These are phyloP conservation scores for Heliornis fulica DNA, from an alignment of 2,113 vertebrate genomes.

Conservation along the genomic window DNA sequence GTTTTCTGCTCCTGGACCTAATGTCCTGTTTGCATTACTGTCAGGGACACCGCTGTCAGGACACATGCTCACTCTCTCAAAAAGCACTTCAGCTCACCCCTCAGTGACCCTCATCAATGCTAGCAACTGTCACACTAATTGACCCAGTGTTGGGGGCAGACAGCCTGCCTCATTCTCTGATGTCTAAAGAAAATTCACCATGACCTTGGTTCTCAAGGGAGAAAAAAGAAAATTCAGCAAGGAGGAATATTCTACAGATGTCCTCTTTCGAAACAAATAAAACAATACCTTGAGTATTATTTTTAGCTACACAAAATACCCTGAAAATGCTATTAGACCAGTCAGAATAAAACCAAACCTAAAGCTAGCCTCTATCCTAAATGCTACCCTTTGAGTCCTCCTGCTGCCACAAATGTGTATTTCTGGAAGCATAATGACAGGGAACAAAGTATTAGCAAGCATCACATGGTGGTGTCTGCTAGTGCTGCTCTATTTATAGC, in stretches of 20 bases:
- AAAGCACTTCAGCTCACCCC: background rate
- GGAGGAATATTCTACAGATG: background rate
- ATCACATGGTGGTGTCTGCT: background rate
- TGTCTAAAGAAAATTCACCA: background rate
- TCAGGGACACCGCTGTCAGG: background rate
- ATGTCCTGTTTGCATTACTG: background rate
- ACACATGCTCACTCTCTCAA: background rate
- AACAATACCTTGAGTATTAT: background rate
- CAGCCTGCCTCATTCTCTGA: background rate
- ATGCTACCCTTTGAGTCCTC: background rate
- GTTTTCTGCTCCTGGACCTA: background rate
- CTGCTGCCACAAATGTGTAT: constrained; percentile 19
- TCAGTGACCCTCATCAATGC: background rate
- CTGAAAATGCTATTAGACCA: background rate
- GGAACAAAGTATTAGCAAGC: constrained; percentile 29
- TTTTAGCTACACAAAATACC: background rate
- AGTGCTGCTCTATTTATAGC: background rate
- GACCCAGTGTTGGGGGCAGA: background rate
- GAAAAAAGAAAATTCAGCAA: background rate
- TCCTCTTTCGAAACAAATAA: background rate
- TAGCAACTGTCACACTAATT: background rate
- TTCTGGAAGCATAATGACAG: constrained; percentile 40
- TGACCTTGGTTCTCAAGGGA: background rate
- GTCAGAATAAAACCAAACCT: background rate
- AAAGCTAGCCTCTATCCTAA: background rate